These are phyloP conservation scores for Amazona ochrocephala DNA, from an alignment of 2,797 vertebrate genomes.

Conservation along the genomic window DNA sequence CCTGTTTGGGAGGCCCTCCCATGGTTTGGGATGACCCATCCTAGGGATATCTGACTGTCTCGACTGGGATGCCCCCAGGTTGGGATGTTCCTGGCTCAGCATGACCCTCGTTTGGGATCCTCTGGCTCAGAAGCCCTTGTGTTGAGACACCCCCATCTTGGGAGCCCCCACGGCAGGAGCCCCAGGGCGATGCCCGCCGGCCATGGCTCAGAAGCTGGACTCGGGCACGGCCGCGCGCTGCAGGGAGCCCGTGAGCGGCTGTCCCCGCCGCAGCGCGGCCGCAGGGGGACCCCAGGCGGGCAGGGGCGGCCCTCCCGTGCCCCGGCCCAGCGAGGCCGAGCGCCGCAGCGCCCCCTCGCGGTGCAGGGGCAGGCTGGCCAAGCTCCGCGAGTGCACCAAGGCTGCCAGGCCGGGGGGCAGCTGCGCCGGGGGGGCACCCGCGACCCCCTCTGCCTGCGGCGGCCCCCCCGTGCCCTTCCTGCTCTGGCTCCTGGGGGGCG, in stretches of 20 bases:
- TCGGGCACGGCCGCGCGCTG: neutral
- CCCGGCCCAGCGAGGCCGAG: conserved; percentile 82
- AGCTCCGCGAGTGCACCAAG: conserved; percentile 83
- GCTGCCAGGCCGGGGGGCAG: neutral
- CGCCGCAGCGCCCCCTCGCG: conserved; percentile 73
- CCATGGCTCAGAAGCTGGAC: conserved; percentile 13
- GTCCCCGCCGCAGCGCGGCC: conserved; percentile 74
- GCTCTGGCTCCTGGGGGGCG: conserved; percentile 30
- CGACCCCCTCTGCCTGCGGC: neutral
- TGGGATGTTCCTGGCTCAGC: neutral
- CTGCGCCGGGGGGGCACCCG: accelerated
- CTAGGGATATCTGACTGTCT: neutral
- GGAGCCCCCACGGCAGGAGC: neutral
- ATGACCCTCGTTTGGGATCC: neutral
- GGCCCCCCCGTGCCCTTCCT: neutral
- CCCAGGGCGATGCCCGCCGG: no score
- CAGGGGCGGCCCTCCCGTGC: neutral
- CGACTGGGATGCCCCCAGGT: neutral
- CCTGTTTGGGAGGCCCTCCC: neutral
- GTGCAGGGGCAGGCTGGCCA: conserved; percentile 83
- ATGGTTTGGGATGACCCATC: neutral
- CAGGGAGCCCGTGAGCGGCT: conserved; percentile 78
- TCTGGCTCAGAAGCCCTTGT: neutral
- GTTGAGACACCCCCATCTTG: accelerated
- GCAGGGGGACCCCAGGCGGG: conserved; percentile 14